Percentiles rank a stretch among this genome's conserved stretches.
Conservation (phyloP, 2,113 vertebrate species). For the Sprattus sprattus region DNA sequence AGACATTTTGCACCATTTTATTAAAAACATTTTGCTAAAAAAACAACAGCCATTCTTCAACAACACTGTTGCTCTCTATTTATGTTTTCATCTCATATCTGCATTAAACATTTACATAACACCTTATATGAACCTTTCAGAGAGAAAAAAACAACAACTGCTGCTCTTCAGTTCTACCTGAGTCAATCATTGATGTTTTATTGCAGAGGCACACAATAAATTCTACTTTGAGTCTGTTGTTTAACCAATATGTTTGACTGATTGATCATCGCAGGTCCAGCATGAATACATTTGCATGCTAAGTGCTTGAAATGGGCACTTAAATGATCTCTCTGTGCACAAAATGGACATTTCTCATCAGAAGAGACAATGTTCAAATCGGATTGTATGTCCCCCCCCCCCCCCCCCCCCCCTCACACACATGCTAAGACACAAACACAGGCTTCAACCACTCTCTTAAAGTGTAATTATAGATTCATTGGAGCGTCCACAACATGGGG, state of each 20-base stretch:
- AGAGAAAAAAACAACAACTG: too few relatives aligned
- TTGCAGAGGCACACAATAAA: not conserved
- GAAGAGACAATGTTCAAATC: too few relatives aligned
- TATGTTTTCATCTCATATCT: not conserved
- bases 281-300: too few relatives aligned
- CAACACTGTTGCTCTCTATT: not conserved
- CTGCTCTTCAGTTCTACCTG: not conserved
- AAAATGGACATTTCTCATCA: too few relatives aligned
- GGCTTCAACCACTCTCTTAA: conserved; percentile 44
- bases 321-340: too few relatives aligned
- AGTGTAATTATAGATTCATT: not conserved
- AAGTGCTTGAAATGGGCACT: too few relatives aligned
- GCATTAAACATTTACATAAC: not conserved
- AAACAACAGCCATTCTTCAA: too few relatives aligned
- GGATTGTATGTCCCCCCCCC: too few relatives aligned
- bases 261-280: too few relatives aligned
- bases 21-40: not conserved
- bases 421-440: not conserved
- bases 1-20: not conserved
- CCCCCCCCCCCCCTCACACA: not conserved
- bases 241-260: too few relatives aligned
- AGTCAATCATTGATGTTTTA: not conserved
- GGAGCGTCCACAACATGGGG: not conserved
- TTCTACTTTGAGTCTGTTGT: too few relatives aligned
- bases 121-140: not conserved